Percentiles rank a stretch among this genome's conserved stretches.
Conservation (phyloP, 2,888 invertebrate genomes). For the Sphaerophoria rueppellii region DNA sequence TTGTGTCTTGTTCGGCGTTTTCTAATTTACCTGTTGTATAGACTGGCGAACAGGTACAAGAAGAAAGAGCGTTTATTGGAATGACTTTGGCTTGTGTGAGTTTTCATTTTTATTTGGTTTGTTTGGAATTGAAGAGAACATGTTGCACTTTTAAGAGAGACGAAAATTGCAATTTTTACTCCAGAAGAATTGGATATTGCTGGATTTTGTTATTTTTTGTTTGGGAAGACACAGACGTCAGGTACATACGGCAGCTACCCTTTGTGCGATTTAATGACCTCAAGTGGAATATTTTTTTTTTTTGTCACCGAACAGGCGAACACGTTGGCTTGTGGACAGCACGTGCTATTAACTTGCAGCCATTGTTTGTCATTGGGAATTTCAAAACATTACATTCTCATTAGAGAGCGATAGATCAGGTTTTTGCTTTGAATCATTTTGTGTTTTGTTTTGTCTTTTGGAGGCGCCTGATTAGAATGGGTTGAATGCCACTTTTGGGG, state of each 20-base stretch:
- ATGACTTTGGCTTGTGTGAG: constrained; percentile 22
- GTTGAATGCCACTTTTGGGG: constrained; percentile 30
- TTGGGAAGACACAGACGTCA: background rate
- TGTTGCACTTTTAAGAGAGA: constrained; percentile 63
- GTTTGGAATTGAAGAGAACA: constrained; percentile 49
- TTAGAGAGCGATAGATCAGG: constrained; percentile 23
- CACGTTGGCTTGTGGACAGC: constrained; percentile 18
- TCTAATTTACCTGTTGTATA: constrained; percentile 72
- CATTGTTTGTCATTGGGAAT: constrained; percentile 27
- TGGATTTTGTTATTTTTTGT: constrained; percentile 1
- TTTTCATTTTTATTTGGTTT: constrained; percentile 7
- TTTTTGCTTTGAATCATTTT: background rate
- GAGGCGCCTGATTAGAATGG: constrained; percentile 18
- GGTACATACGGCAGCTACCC: constrained; percentile 44
- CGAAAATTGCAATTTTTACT: background rate
- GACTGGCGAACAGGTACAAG: constrained; percentile 70
- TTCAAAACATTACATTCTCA: constrained; percentile 32
- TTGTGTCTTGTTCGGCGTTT: constrained; percentile 46
- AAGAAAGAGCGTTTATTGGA: constrained; percentile 58
- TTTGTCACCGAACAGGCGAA: background rate
- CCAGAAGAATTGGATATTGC: background rate
- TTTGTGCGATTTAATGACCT: constrained; percentile 72
- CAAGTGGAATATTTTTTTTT: constrained; percentile 59
- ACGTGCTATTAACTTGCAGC: constrained; percentile 50
- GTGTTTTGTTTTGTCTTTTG: background rate